These are phyloP conservation scores for Acestrorhynchus altus DNA, from an alignment of 2,797 vertebrate genomes.

Conservation along the genomic window DNA sequence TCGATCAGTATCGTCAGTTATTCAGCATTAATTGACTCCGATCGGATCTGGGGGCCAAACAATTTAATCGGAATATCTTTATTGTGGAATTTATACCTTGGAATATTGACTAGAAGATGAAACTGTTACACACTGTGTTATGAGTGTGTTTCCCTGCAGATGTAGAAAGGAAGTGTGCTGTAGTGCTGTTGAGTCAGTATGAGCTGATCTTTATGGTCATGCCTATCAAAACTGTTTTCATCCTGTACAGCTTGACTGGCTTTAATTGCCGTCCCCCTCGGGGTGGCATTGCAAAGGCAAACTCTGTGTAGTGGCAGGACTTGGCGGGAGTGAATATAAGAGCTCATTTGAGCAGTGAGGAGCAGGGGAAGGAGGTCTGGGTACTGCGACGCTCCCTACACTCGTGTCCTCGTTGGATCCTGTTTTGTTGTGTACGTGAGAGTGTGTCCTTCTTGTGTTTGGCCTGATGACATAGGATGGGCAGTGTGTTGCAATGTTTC, in stretches of 20 bases:
- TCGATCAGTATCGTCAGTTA: too few species aligned
- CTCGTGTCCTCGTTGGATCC: constrained; percentile 9
- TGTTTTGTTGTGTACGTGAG: constrained; percentile 29
- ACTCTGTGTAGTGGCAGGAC: constrained; percentile 49
- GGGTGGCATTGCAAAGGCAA: constrained; percentile 57
- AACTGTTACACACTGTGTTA: background rate
- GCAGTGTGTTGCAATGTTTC: constrained; percentile 9
- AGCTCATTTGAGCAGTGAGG: constrained; percentile 4
- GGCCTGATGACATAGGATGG: constrained; percentile 9
- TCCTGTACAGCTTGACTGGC: constrained; percentile 60
- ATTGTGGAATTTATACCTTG: background rate
- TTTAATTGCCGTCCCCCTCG: constrained; percentile 70
- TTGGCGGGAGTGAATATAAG: constrained; percentile 13
- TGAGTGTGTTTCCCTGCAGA: background rate
- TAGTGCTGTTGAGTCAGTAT: constrained; percentile 10
- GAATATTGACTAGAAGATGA: background rate
- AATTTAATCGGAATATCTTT: too few species aligned
- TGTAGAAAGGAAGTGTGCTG: background rate
- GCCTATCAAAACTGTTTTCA: constrained; percentile 64
- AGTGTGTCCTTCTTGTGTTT: constrained; percentile 20
- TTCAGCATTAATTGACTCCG: too few species aligned
- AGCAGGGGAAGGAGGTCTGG: background rate
- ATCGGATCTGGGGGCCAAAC: too few species aligned
- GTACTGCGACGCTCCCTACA: constrained; percentile 1
- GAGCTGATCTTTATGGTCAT: constrained; percentile 62